Evolutionary conservation across 2,797 vertebrate species (phyloP), one percentile per base, ranked within the genome.

Genomic region (Strix occidentalis): DNA sequence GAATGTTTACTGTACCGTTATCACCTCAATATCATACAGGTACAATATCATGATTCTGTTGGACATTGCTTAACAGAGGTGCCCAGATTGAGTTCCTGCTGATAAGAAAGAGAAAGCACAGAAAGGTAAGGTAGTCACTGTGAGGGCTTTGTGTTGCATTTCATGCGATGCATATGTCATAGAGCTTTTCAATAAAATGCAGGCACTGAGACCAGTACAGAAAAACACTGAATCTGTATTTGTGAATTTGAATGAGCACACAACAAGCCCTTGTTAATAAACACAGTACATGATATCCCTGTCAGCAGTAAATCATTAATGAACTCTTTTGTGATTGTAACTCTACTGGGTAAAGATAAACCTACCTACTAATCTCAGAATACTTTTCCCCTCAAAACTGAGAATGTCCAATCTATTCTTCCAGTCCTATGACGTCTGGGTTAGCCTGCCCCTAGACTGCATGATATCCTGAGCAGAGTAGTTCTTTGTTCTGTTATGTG

Each of bases 81-180:
- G 9, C 8, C 15, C 51, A 75, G 31, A 20, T 2, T 60, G 68
- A 68, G 26, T 13, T 93, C 16, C 13, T 0, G 0, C 5, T 65
- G 33, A 58, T n/a, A 68, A 45, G n/a, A 75, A 75, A 37, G 48
- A 78, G 14, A 83, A 81, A 88, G 41, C 20, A 8, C 10, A 86
- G 58, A 71, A 71, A 6, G 29, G 15, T 11, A 84, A 20, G 6
- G 26, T 50, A 25, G 53, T 84, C 43, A 15, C 31, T 56, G 13
- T 35, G 29, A 56, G 12, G 31, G 7, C 4, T 84, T 79, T 51
- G 39, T 70, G 9, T 31, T 58, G 25, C 19, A 26, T 89, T 90
- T 84, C 31, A 58, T 46, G 21, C 21, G 45, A 45, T 21, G 21
- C 25, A 20, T 45, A 45, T 41, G 14, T 65, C 46, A 79, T 41